These are phyloP conservation scores for Babyrousa celebensis DNA, from an alignment of 2,797 vertebrate genomes.

Conservation along the genomic window DNA sequence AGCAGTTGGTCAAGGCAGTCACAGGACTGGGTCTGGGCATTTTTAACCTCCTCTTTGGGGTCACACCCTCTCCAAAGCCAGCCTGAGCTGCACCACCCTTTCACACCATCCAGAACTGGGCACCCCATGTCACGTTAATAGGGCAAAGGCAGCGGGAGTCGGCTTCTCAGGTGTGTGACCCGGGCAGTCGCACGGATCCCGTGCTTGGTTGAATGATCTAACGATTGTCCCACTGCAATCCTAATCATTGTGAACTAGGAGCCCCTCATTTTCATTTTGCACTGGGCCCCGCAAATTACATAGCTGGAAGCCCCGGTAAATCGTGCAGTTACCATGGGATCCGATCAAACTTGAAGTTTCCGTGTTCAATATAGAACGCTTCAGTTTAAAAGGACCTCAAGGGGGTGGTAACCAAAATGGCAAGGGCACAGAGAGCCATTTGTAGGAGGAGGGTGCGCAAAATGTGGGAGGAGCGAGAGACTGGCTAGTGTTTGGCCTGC, in stretches of 20 bases:
- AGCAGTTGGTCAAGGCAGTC: neutral
- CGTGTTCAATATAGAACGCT: neutral
- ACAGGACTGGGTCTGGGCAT: neutral
- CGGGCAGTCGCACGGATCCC: neutral
- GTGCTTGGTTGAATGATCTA: neutral
- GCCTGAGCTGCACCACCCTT: neutral
- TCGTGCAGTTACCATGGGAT: neutral
- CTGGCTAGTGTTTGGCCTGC: neutral
- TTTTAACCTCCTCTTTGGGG: neutral
- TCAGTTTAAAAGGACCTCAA: neutral
- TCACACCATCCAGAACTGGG: neutral
- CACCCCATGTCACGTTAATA: neutral
- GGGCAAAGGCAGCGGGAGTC: neutral
- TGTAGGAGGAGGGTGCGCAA: neutral
- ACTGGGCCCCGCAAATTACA: neutral
- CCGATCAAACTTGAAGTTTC: neutral
- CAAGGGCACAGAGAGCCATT: neutral
- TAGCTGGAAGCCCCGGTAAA: neutral
- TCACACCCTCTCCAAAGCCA: neutral
- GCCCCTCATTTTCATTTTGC: neutral
- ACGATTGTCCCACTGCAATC: neutral
- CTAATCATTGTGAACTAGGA: neutral
- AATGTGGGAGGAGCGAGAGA: neutral
- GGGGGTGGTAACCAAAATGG: neutral
- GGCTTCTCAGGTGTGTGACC: accelerated